Conservation (phyloP, 2,113 vertebrate genomes). For the Guaruba guarouba region DNA sequence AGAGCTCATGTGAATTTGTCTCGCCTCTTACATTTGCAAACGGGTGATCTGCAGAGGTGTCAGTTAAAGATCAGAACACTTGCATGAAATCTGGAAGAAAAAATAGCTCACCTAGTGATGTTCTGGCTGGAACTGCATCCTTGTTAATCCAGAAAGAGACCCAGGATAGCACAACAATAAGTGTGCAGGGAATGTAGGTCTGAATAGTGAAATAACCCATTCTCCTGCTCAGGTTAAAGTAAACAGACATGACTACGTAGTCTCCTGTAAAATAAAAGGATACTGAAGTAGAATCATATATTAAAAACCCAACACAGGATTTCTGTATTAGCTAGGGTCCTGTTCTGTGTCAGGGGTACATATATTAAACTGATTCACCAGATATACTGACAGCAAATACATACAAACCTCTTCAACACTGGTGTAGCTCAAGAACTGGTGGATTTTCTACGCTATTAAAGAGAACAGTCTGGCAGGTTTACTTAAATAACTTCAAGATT, state of each 20-base stretch:
- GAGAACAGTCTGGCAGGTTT: not conserved
- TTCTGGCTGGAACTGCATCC: conserved; percentile 96
- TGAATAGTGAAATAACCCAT: conserved; percentile 99
- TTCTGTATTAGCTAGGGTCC: not conserved
- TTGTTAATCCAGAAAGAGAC: conserved; percentile 99
- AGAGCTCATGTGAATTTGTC: not conserved
- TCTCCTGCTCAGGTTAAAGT: conserved; percentile 96
- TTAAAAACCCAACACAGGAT: not conserved
- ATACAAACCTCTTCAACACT: not conserved
- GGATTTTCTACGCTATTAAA: not conserved
- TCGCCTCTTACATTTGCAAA: not conserved
- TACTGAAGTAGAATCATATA: not conserved
- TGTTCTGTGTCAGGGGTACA: not conserved
- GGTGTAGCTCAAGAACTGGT: not conserved
- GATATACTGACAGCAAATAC: not conserved
- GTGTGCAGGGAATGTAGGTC: conserved; percentile 98
- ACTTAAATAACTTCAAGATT: not conserved
- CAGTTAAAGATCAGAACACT: not conserved
- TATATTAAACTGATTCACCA: not conserved
- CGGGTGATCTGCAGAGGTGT: not conserved
- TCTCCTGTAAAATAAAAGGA: conserved; percentile 82
- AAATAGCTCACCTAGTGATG: conserved; percentile 86
- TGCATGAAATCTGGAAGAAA: not conserved
- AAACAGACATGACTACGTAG: conserved; percentile 96
- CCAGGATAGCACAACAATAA: conserved; percentile 97